phyloP scores from a whole-genome alignment of 2,888 invertebrate species.

The Cryptophagus acutangulus region DNA sequence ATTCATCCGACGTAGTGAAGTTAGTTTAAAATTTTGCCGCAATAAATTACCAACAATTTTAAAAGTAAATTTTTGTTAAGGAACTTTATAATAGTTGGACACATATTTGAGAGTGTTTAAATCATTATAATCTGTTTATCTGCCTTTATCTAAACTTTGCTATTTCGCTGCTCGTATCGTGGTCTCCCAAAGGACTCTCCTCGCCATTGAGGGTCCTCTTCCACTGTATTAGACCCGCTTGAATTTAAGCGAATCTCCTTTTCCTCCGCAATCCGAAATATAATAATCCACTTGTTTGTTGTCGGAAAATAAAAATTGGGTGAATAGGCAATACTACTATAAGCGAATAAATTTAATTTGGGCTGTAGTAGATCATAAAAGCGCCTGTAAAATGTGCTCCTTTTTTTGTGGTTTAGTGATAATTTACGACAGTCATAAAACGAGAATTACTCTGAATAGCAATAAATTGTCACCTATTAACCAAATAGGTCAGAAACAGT shows the following conservation, averaged over 20 bases:
- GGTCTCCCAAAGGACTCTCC: constrained; percentile 34
- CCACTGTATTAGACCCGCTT: too few species aligned
- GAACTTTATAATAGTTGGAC: constrained; percentile 40
- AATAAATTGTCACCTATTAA: constrained; percentile 42
- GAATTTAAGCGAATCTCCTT: too few species aligned
- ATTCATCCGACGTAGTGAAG: constrained; percentile 13
- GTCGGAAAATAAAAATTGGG: too few species aligned
- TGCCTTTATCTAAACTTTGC: constrained; percentile 44
- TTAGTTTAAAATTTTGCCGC: constrained; percentile 16
- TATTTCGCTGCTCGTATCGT: constrained; percentile 39
- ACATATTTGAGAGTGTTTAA: constrained; percentile 43
- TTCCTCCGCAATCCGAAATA: too few species aligned
- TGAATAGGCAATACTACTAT: too few species aligned
- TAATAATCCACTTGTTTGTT: too few species aligned
- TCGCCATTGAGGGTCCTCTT: too few species aligned
- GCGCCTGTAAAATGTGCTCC: constrained; percentile 8
- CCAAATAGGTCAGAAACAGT: constrained; percentile 42
- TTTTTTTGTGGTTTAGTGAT: constrained; percentile 19
- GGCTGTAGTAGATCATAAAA: too few species aligned
- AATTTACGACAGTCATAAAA: constrained; percentile 22
- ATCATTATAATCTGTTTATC: constrained; percentile 46
- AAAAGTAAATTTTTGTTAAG: constrained; percentile 39
- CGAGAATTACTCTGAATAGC: constrained; percentile 8
- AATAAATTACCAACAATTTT: constrained; percentile 21
- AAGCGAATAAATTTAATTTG: too few species aligned